Evolutionary conservation across 1,140 invertebrate genomes (phyloP), one percentile per base, ranked within the genome.

Genomic region (Caenorhabditis brenneri): DNA sequence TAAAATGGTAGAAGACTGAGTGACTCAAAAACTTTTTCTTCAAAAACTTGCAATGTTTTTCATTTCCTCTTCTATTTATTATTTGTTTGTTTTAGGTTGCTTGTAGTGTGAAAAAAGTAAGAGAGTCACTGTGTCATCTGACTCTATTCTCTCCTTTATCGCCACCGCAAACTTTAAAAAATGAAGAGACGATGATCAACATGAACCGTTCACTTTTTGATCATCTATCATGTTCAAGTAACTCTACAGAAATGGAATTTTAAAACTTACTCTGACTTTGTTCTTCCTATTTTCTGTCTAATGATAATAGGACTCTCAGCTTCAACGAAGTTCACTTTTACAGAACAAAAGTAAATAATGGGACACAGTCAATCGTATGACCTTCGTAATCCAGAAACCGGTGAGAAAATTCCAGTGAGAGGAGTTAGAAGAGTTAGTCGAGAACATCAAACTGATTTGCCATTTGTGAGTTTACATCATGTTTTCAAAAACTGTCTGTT

Each of bases 1-100:
- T 33, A 65, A n/a, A 65, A n/a, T 19, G 36, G 1, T 15, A 74
- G 16, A 74, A 74, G 29, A 55, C 15, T 36, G 65, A 74, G 65
- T 74, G 65, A 74, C 36, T 74, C 65, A 74, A 74, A 24, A 42
- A 12, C 2, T 36, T 46, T 3, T 9, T 36, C 4, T 36, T 36
- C 15, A 51, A 51, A 55, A n/a, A n/a, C n/a, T n/a, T n/a, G n/a
- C n/a, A n/a, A 39, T 74, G 27, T 74, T 46, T 46, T 46, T 31
- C 33, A 27, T 16, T 65, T 58, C 24, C 7, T 58, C 53, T 29
- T 58, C 53, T 58, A 16, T 29, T 58, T 58, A 6, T n/a, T n/a
- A n/a, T n/a, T n/a, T 74, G n/a, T 74, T 74, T 74, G 65, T 42
- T 74, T 74, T 74, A 74, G 65, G 65, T 74, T 74, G 36, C 36